A percentile compares a stretch with the other conserved stretches of the same genome.
Conservation (phyloP, 2,797 vertebrate species). For the Enteromius radiatus region DNA sequence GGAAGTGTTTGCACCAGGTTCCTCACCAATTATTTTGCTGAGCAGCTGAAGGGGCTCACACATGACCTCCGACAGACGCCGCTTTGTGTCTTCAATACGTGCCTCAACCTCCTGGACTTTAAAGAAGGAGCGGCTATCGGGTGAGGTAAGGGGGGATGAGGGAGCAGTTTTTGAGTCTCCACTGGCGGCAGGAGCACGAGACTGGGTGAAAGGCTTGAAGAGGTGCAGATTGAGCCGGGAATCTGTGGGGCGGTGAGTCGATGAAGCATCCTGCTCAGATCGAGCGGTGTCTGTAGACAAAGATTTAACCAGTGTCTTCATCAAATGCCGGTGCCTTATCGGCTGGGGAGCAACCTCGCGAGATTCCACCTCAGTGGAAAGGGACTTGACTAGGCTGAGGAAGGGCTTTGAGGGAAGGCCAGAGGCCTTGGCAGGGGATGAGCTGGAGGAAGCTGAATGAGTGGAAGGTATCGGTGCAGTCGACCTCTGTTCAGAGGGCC, state of each 20-base stretch:
- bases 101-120: constrained; percentile 97
- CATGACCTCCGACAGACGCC: constrained; percentile 94
- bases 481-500: constrained; percentile 77
- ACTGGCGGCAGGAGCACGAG: constrained; percentile 74
- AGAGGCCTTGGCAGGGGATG: constrained; percentile 82
- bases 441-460: constrained; percentile 67
- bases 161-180: constrained; percentile 95
- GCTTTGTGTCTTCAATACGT: constrained; percentile 94
- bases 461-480: constrained; percentile 52
- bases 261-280: constrained; percentile 77
- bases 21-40: constrained; percentile 97
- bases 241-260: constrained; percentile 81
- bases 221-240: constrained; percentile 93
- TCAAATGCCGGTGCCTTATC: constrained; percentile 85
- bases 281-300: constrained; percentile 89
- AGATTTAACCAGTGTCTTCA: constrained; percentile 95
- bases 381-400: constrained; percentile 86
- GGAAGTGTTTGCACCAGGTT: constrained; percentile 71
- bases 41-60: constrained; percentile 94
- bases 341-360: constrained; percentile 79
- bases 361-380: constrained; percentile 88
- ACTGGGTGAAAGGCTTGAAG: constrained; percentile 96
- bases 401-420: constrained; percentile 86
- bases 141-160: constrained; percentile 88
- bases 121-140: constrained; percentile 93